Evolutionary conservation across 2,888 invertebrate species (phyloP).

Genomic region (Luperina nickerlii): DNA sequence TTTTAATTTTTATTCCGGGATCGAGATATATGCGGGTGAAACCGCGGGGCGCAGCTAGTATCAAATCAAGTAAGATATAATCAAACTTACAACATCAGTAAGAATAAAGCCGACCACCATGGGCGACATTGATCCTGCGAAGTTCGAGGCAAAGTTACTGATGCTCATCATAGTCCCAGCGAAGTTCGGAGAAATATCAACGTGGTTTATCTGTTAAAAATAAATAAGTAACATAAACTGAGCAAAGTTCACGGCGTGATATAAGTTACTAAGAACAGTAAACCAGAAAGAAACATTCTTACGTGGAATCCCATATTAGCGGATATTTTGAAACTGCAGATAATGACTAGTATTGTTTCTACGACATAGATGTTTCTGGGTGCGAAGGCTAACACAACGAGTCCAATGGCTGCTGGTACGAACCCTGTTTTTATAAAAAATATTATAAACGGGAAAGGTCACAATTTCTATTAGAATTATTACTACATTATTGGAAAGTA

Average conservation of each 20-base stretch:
- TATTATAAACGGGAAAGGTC: background rate
- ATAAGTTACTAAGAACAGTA: background rate
- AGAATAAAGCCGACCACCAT: slow-evolving; percentile 92
- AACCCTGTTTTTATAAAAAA: slow-evolving; percentile 82
- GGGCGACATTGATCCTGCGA: slow-evolving; percentile 93
- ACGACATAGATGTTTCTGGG: slow-evolving; percentile 87
- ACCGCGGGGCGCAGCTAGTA: background rate
- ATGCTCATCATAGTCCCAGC: slow-evolving; percentile 96
- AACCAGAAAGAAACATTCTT: slow-evolving; percentile 1
- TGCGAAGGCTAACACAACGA: slow-evolving; percentile 89
- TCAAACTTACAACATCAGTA: slow-evolving; percentile 91
- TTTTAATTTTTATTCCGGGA: background rate
- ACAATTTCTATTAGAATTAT: background rate
- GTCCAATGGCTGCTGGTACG: slow-evolving; percentile 89
- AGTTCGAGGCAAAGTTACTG: slow-evolving; percentile 94
- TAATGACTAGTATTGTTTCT: slow-evolving; percentile 89
- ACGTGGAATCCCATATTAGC: slow-evolving; percentile 92
- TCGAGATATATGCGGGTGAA: background rate
- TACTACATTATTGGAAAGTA: background rate
- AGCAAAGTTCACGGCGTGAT: background rate
- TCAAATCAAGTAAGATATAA: background rate
- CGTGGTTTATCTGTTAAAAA: slow-evolving; percentile 92
- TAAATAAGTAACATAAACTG: too few relatives aligned
- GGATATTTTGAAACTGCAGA: slow-evolving; percentile 91
- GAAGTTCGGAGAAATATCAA: slow-evolving; percentile 95